Evolutionary conservation across 2,797 vertebrate species (phyloP).

Genomic region (Pangasius macronema): DNA sequence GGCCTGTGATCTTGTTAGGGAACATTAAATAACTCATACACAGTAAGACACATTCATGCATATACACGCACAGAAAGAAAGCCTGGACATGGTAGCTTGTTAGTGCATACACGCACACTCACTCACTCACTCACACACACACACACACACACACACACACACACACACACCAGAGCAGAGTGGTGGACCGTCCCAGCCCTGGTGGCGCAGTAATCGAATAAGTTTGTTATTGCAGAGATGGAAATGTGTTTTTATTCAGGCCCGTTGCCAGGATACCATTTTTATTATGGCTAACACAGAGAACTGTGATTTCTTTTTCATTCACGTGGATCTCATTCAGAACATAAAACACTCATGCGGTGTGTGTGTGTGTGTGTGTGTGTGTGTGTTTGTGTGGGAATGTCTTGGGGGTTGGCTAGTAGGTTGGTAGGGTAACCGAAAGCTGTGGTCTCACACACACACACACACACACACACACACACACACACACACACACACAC

Average conservation of each 20-base stretch:
- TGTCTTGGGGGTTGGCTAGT: conserved; percentile 22
- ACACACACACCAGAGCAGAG: conserved; percentile 35
- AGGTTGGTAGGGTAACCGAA: conserved; percentile 51
- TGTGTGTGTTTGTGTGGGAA: conserved; percentile 1
- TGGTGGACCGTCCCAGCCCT: conserved; percentile 35
- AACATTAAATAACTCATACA: neutral
- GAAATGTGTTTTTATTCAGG: conserved; percentile 62
- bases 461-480: conserved; percentile 2
- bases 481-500: conserved; percentile 14
- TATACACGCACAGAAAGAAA: neutral
- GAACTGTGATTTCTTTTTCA: conserved; percentile 50
- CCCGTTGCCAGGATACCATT: conserved; percentile 58
- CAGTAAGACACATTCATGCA: conserved; percentile 8
- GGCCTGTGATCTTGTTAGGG: conserved; percentile 5
- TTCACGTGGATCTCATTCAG: conserved; percentile 50
- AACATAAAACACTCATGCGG: conserved; percentile 9
- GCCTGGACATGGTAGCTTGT: conserved; percentile 21
- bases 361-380: conserved; percentile 13
- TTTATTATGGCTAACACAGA: conserved; percentile 62
- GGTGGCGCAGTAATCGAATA: conserved; percentile 58
- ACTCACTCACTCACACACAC: conserved; percentile 11
- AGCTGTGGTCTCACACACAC: neutral
- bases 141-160: conserved; percentile 16
- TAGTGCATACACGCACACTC: conserved; percentile 45
- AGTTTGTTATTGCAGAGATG: conserved; percentile 62